phyloP scores from a whole-genome alignment of 2,797 vertebrate species.

The Epinephelus awoara region DNA sequence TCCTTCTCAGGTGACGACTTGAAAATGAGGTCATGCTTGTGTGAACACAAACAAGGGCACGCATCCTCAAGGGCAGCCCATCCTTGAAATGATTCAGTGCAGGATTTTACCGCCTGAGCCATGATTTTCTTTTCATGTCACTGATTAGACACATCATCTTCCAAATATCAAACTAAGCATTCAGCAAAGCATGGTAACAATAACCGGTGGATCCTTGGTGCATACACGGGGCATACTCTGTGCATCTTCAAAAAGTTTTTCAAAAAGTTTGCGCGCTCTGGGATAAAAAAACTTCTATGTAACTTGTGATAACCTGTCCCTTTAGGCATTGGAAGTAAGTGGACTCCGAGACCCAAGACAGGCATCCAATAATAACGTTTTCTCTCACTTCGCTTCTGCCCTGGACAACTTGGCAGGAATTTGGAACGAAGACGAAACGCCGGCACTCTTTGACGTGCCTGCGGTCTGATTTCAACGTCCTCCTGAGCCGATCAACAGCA shows the following conservation, averaged over 20 bases:
- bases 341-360: conserved; percentile 64
- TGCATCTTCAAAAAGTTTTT: conserved; percentile 37
- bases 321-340: conserved; percentile 65
- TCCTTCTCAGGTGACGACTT: conserved; percentile 72
- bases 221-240: not conserved
- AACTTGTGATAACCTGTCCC: conserved; percentile 70
- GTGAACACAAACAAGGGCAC: conserved; percentile 74
- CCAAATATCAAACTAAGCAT: not conserved
- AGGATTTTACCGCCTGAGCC: conserved; percentile 29
- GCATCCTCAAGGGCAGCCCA: conserved; percentile 58
- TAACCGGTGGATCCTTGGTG: not conserved
- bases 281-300: conserved; percentile 53
- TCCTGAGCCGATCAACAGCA: conserved; percentile 66
- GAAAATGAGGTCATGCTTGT: conserved; percentile 76
- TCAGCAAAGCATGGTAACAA: not conserved
- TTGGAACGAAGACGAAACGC: conserved; percentile 69
- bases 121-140: conserved; percentile 12
- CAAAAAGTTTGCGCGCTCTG: conserved; percentile 58
- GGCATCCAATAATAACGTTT: conserved; percentile 66
- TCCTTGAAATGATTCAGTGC: conserved; percentile 53
- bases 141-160: conserved; percentile 21
- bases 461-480: conserved; percentile 66
- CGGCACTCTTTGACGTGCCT: conserved; percentile 62
- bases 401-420: conserved; percentile 77
- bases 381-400: conserved; percentile 53